Evolutionary conservation across 2,113 vertebrate genomes (phyloP), one percentile per base, ranked within the genome.

Genomic region (Elephantulus edwardii): DNA sequence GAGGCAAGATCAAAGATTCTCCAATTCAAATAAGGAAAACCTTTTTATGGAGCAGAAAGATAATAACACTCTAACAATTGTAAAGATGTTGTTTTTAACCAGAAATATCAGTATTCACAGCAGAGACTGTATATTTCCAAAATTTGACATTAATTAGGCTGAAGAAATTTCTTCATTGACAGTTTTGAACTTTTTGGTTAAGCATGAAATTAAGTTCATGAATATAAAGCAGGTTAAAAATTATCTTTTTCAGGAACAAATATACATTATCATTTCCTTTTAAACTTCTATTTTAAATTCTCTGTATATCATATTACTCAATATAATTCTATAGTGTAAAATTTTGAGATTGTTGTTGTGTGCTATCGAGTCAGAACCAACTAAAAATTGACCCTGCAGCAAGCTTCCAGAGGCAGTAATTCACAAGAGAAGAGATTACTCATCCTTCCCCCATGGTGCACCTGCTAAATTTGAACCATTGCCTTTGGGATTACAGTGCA

Each of bases 81-180:
- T 85, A 30, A 88, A 71, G 24, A 30, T 77, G 75, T 86, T 91
- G 70, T 86, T 88, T 40, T 88, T 88, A 90, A 44, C 79, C 46
- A 58, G 54, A 89, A 93, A 83, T 92, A 91, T 64, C 52, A 91
- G 24, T 86, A 80, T 89, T 90, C 50, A 77, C 10, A 68, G 30
- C 46, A 60, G 2, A 60, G 54, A 8, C n/a, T 72, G 1, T 28
- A 82, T 24, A 82, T 87, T 88, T 92, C 42, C 24, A 95, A 92
- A 93, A 68, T 33, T 66, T 96, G 94, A 95, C 87, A 46, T 74
- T 91, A 96, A 96, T 95, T 94, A 93, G 38, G 28, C 26, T 88
- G 58, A 89, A 89, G 70, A 88, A 19, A 82, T 83, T 87, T 95
- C 54, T 88, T 88, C 64, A 82, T 38, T 82, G 88, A 89, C 52